Evolutionary conservation across 2,797 vertebrate species (phyloP), one percentile per base, ranked within the genome.

Genomic region (Notolabrus celidotus): DNA sequence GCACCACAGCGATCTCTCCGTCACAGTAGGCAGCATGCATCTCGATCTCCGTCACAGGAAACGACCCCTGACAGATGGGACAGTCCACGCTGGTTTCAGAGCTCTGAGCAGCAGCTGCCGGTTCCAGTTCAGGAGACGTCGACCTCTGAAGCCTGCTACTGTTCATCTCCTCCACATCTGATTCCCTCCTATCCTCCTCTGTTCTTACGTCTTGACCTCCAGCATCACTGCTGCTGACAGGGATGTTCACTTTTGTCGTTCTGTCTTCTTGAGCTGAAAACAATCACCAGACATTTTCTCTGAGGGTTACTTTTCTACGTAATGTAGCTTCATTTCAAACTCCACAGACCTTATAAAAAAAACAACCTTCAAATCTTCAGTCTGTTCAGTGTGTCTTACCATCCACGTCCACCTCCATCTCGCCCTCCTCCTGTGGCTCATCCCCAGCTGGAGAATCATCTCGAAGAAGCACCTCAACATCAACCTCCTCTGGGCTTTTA

Each of bases 1-100:
- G 76, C 19, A 66, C 17, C 17, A 56, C 31, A 0, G 78, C 52
- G 29, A 63, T 85, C 36, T 89, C 90, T 1, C 95, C 96, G 2
- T 96, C 92, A 80, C 97, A 99, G 92, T 93, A 96, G 55, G 97
- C 97, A 0, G 97, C 97, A 10, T 99, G 97, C 59, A 90, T 57
- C 85, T 97, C 95, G 0, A 99, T 97, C 88, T 93, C 84, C 0
- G 70, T 42, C 0, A 51, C 73, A 0, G 96, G 92, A 76, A 96
- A 99, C 11, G 82, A 76, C 0, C 82, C 87, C 74, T 94, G 94
- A 77, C 97, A 99, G 23, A 99, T 89, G 0, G 97, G 97, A 83
- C 97, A 99, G 2, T 87, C 87, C 33, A 97, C 82, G 4, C 64
- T 43, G 56, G 50, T 9, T 3, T 67, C 17, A 1, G 51, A 23